Percentiles rank a stretch among this genome's conserved stretches.
phyloP scores from a whole-genome alignment of 1,140 invertebrate species.

The Zaprionus vittiger region DNA sequence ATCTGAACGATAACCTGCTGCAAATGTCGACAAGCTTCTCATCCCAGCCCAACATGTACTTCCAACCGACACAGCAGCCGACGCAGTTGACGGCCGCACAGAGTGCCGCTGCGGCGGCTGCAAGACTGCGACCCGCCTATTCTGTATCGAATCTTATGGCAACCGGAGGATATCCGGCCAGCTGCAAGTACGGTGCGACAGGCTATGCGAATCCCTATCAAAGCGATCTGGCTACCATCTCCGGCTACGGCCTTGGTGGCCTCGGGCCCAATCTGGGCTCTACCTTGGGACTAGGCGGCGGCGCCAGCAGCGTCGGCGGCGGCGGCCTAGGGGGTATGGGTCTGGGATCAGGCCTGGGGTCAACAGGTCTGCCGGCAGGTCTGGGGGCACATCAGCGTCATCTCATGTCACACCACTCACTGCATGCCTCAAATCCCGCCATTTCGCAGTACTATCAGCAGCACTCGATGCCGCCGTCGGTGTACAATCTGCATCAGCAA shows the following conservation, averaged over 20 bases:
- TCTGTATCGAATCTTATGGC: slow-evolving; percentile 74
- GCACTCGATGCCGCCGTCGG: slow-evolving; percentile 42
- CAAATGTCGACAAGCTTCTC: slow-evolving; percentile 83
- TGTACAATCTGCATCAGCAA: slow-evolving; percentile 80
- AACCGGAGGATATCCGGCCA: slow-evolving; percentile 48
- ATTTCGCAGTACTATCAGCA: slow-evolving; percentile 82
- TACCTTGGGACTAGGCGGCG: slow-evolving; percentile 18
- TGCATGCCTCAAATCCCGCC: slow-evolving; percentile 84
- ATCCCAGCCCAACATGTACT: slow-evolving; percentile 84
- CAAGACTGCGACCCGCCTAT: slow-evolving; percentile 74
- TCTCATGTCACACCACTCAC: slow-evolving; percentile 77
- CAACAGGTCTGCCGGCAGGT: slow-evolving; percentile 33
- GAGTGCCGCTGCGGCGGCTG: slow-evolving; percentile 70
- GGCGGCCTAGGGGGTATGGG: slow-evolving; percentile 1
- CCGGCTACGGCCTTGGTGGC: slow-evolving; percentile 26
- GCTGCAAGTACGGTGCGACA: slow-evolving; percentile 68
- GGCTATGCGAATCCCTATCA: slow-evolving; percentile 70
- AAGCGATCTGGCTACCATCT: slow-evolving; percentile 43
- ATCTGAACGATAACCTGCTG: slow-evolving; percentile 82
- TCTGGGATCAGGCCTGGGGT: slow-evolving; percentile 20
- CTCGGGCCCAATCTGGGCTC: slow-evolving; percentile 9
- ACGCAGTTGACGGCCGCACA: slow-evolving; percentile 63
- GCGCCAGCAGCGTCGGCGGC: slow-evolving; percentile 6
- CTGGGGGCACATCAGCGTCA: slow-evolving; percentile 68
- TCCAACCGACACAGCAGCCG: slow-evolving; percentile 64